phyloP scores from a whole-genome alignment of 2,797 vertebrate genomes.

The Orestias chungarensis region DNA sequence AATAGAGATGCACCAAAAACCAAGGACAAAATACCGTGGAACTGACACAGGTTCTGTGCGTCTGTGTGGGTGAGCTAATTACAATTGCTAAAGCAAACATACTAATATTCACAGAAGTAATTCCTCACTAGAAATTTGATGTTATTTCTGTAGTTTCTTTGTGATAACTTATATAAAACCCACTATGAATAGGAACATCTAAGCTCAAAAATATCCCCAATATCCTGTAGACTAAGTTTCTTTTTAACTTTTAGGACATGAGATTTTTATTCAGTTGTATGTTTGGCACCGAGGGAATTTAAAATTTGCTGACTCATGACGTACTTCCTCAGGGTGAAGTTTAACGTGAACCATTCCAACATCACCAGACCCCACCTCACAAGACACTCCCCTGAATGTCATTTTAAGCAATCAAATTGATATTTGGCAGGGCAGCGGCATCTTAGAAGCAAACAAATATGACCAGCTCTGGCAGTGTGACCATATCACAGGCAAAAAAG shows the following conservation, averaged over 20 bases:
- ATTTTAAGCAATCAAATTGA: neutral
- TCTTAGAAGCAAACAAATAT: neutral
- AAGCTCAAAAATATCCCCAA: too few relatives aligned
- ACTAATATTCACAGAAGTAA: neutral
- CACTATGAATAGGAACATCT: neutral
- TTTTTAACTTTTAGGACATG: neutral
- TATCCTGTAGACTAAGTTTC: neutral
- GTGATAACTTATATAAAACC: neutral
- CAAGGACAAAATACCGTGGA: neutral
- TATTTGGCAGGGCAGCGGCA: neutral
- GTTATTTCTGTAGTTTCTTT: neutral
- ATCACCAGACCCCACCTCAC: neutral
- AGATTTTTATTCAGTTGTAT: neutral
- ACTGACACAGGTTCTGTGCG: neutral
- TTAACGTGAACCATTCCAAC: neutral
- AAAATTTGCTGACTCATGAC: neutral
- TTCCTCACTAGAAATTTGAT: neutral
- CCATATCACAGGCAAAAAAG: neutral
- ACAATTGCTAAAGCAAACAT: neutral
- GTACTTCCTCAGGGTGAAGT: neutral
- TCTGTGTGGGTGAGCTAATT: neutral
- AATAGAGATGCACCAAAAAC: conserved; percentile 32
- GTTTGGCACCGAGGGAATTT: neutral
- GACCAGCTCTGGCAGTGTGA: neutral
- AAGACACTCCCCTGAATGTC: neutral